Conservation (phyloP, 2,888 invertebrate species). For the Cheilosia vernalis region DNA sequence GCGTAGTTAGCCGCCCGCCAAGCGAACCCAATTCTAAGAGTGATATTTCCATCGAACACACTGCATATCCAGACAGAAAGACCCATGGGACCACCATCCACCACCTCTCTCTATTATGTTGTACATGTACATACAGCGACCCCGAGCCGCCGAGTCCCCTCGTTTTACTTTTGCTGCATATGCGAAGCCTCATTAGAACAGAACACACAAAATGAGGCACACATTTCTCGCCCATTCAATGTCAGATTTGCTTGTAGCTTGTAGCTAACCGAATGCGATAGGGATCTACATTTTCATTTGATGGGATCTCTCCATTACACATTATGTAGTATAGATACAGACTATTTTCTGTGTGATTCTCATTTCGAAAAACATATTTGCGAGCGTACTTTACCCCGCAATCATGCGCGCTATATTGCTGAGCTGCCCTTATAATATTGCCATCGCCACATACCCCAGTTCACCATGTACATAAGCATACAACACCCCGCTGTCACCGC, state of each 20-base stretch:
- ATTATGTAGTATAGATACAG: constrained; percentile 16
- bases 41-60: constrained; percentile 69
- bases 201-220: constrained; percentile 38
- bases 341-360: constrained; percentile 26
- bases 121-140: constrained; percentile 25
- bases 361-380: background rate
- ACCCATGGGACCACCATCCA: constrained; percentile 53
- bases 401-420: constrained; percentile 69
- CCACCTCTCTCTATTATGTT: constrained; percentile 40
- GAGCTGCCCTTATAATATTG: constrained; percentile 55
- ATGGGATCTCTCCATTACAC: constrained; percentile 61
- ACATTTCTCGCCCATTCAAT: constrained; percentile 68
- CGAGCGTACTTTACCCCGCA: constrained; percentile 55
- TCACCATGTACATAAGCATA: constrained; percentile 10
- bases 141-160: constrained; percentile 28
- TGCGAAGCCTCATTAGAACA: constrained; percentile 43
- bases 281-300: constrained; percentile 71
- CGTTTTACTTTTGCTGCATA: constrained; percentile 17
- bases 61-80: constrained; percentile 26
- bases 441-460: constrained; percentile 48
- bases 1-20: constrained; percentile 24
- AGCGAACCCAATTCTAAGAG: constrained; percentile 46
- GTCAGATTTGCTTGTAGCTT: constrained; percentile 51
- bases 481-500: background rate
- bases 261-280: constrained; percentile 43